Percentiles rank a stretch among this genome's conserved stretches.
These are phyloP conservation scores for Drosophila nigritarsus DNA, from an alignment of 2,888 invertebrate species.

Conservation along the genomic window DNA sequence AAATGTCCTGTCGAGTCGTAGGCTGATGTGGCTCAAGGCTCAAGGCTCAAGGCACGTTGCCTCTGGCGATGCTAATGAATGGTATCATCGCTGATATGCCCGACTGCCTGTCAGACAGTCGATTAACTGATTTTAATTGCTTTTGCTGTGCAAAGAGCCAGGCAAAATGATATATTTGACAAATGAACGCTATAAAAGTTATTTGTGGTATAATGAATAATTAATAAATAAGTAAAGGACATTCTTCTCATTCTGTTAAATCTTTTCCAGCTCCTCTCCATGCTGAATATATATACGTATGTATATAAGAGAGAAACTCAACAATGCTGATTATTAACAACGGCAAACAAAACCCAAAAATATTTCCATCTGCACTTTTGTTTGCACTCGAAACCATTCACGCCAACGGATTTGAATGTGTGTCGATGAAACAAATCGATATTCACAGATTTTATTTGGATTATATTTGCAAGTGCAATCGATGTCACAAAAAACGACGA, in stretches of 20 bases:
- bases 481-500: slow-evolving; percentile 45
- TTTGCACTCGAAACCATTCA: slow-evolving; percentile 6
- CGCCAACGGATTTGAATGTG: slow-evolving; percentile 20
- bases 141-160: background rate
- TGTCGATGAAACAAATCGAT: slow-evolving; percentile 44
- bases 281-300: background rate
- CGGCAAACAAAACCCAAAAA: slow-evolving; percentile 11
- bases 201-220: background rate
- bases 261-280: background rate
- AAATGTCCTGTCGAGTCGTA: slow-evolving; percentile 21
- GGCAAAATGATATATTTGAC: background rate
- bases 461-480: slow-evolving; percentile 50
- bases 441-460: slow-evolving; percentile 51
- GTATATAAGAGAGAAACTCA: background rate
- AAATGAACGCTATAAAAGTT: background rate
- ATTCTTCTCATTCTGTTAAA: background rate
- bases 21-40: slow-evolving; percentile 22
- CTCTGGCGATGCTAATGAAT: slow-evolving; percentile 21
- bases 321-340: background rate
- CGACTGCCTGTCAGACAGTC: background rate
- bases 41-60: slow-evolving; percentile 22
- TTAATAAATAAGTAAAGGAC: background rate
- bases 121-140: slow-evolving; percentile 4
- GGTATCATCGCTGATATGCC: background rate
- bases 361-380: slow-evolving; percentile 1